Evolutionary conservation across 2,797 vertebrate species (phyloP), one percentile per base, ranked within the genome.

Genomic region (Hemibagrus guttatus): DNA sequence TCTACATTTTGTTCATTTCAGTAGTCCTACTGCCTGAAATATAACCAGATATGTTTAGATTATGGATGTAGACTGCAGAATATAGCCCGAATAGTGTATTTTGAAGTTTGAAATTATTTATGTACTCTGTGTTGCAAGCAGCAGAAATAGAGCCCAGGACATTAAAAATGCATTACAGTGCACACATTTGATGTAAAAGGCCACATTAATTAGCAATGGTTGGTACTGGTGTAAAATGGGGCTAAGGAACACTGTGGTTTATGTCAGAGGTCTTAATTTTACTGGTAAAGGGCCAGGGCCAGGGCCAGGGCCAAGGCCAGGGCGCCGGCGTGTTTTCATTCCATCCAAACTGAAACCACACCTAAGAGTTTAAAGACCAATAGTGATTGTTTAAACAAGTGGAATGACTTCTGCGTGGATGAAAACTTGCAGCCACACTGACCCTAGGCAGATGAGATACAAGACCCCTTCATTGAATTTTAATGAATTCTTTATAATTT

Each of bases 141-240:
- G 7, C 58, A 61, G 39, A 81, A 63, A 63, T n/a, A 42, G 39
- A 63, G 42, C 35, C 21, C 0, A 63, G 58, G 58, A 28, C 17
- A 78, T 78, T 21, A 58, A 78, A 31, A 56, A 58, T 58, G 4
- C 75, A 61, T 63, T 63, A 46, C 8, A 2, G 61, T 81, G 58
- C 78, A 81, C 23, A 63, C 35, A 63, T 59, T 42, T 46, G 78
- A 63, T 42, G 23, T 63, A 63, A 81, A 81, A 63, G 39, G 23
- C 2, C 35, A 81, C 35, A 42, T 17, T 46, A 63, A n/a, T 39
- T 59, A 59, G 31, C 21, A 58, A 12, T 23, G 19, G 19, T 61
- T 63, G 11, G 28, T 42, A 35, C 12, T 28, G 4, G 42, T 28
- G n/a, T 49, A 64, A 49, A 66, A 64, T 66, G 9, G 16, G 31